Conservation (phyloP, 1,140 invertebrate species). For the Neoseiulus cucumeris region DNA sequence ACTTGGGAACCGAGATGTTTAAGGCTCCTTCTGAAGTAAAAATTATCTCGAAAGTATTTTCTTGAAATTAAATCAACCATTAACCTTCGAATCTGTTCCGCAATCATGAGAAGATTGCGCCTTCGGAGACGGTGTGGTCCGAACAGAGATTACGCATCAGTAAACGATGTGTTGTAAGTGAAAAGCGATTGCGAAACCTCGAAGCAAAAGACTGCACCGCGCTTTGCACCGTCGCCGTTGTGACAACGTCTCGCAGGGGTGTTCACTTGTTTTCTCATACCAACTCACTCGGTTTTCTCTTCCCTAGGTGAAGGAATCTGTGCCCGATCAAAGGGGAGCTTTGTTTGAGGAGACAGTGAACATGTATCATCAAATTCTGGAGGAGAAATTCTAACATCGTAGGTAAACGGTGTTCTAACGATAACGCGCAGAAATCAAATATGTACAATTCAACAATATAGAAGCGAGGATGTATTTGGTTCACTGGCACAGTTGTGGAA, state of each 20-base stretch:
- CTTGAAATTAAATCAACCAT: no score
- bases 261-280: no score
- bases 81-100: no score
- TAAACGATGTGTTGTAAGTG: neutral
- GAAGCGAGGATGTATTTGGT: no score
- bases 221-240: neutral
- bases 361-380: neutral
- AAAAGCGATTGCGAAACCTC: neutral
- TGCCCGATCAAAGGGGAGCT: neutral
- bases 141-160: neutral
- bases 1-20: no score
- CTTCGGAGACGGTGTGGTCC: neutral
- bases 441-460: no score
- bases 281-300: no score
- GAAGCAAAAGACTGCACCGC: neutral
- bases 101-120: neutral
- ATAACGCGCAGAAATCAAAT: no score
- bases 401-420: no score
- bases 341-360: neutral
- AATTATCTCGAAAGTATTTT: no score
- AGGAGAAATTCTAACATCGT: neutral
- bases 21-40: no score
- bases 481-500: no score
- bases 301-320: slow-evolving; percentile 1
- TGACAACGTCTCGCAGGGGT: neutral